Evolutionary conservation across 2,113 vertebrate genomes (phyloP).

Genomic region (Plectropomus leopardus): DNA sequence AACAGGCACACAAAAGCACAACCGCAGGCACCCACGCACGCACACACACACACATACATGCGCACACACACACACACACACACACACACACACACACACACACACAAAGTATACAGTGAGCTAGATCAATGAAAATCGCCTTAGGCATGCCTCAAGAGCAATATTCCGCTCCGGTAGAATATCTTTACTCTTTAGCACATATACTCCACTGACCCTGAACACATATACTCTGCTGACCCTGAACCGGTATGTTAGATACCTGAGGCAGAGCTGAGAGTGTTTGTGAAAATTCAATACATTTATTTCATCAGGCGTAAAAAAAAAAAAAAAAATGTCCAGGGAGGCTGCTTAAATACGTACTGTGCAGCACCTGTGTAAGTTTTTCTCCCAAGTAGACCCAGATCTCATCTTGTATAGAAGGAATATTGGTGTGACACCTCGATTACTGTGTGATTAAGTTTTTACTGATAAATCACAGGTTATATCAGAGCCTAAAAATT

Average conservation of each 20-base stretch:
- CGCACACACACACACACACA: not conserved
- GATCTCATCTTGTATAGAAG: not conserved
- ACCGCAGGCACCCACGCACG: conserved; percentile 3
- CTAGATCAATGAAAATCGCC: conserved; percentile 63
- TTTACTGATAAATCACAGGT: not conserved
- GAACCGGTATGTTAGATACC: conserved; percentile 33
- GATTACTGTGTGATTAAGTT: not conserved
- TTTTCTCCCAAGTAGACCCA: not conserved
- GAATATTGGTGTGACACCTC: not conserved
- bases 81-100: conserved; percentile 32
- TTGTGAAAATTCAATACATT: conserved; percentile 42
- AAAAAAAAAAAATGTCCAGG: not conserved
- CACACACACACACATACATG: conserved; percentile 36
- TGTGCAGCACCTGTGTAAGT: not conserved
- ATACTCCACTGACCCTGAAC: conserved; percentile 48
- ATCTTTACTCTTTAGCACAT: conserved; percentile 46
- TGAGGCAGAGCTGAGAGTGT: conserved; percentile 27
- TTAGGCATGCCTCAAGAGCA: conserved; percentile 58
- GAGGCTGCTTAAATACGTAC: conserved; percentile 3
- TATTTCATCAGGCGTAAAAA: not conserved
- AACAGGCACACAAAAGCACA: conserved; percentile 41
- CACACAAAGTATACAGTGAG: conserved; percentile 50
- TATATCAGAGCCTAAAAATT: conserved; percentile 3
- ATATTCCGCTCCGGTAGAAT: conserved; percentile 48
- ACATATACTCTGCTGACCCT: conserved; percentile 45